These are phyloP conservation scores for Epinotia nisella DNA, from an alignment of 2,888 invertebrate species.

Conservation along the genomic window DNA sequence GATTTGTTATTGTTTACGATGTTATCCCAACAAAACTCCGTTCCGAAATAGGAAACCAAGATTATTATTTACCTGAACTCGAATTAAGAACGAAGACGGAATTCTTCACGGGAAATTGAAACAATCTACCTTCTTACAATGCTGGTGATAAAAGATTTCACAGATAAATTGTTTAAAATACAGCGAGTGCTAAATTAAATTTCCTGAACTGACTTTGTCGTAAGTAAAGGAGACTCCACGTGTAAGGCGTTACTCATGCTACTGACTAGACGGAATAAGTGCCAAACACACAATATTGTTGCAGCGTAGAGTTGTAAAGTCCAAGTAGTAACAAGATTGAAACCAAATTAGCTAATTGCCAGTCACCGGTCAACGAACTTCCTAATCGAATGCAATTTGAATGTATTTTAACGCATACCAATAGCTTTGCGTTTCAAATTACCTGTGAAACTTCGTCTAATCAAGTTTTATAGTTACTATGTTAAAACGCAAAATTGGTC, in stretches of 20 bases:
- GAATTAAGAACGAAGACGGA: not conserved
- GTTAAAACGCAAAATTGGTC: conserved; percentile 14
- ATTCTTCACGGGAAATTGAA: conserved; percentile 4
- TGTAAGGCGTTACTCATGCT: conserved; percentile 29
- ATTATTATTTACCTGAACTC: conserved; percentile 23
- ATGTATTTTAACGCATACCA: conserved; percentile 56
- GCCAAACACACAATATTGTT: conserved; percentile 27
- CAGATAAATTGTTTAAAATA: not conserved
- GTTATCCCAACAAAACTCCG: conserved; percentile 11
- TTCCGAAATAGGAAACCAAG: not conserved
- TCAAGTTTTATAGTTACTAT: conserved; percentile 49
- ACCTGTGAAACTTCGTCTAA: conserved; percentile 53
- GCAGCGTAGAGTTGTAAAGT: conserved; percentile 45
- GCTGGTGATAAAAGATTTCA: not conserved
- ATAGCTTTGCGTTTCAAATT: conserved; percentile 59
- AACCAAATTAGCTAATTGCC: conserved; percentile 58
- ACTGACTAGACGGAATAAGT: conserved; percentile 45
- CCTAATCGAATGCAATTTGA: conserved; percentile 64
- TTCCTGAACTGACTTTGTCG: not conserved
- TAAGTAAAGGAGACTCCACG: conserved; percentile 20
- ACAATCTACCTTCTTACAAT: not conserved
- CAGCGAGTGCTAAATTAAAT: not conserved
- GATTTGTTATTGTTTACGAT: conserved; percentile 7
- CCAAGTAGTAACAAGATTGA: conserved; percentile 57
- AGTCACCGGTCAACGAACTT: conserved; percentile 64